A percentile compares a stretch with the other conserved stretches of the same genome.
These are phyloP conservation scores for Xestia sexstrigata DNA, from an alignment of 2,888 invertebrate genomes.

Conservation along the genomic window DNA sequence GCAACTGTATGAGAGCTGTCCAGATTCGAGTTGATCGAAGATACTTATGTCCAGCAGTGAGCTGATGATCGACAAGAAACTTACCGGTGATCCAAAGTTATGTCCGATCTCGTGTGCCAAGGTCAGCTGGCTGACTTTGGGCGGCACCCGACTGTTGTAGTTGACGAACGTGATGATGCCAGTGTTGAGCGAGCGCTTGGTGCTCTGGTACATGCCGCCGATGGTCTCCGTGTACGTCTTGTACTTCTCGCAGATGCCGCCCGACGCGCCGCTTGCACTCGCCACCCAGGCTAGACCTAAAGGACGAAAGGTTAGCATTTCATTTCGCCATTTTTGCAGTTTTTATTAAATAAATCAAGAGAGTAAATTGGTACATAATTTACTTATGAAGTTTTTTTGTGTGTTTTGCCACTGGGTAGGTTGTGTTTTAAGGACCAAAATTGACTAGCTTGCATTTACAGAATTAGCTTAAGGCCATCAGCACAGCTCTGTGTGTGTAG, in stretches of 20 bases:
- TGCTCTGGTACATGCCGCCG: slow-evolving; percentile 98
- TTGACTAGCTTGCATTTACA: no score
- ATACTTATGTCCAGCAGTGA: background rate
- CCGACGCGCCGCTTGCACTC: slow-evolving; percentile 98
- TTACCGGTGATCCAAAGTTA: slow-evolving; percentile 99
- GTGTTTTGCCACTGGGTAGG: no score
- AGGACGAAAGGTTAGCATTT: background rate
- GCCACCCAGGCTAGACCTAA: slow-evolving; percentile 99
- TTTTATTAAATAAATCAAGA: no score
- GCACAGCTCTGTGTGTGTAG: no score
- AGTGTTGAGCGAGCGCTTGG: slow-evolving; percentile 98
- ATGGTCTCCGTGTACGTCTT: slow-evolving; percentile 99
- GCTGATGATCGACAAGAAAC: slow-evolving; percentile 69
- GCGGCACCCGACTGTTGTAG: slow-evolving; percentile 99
- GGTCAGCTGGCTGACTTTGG: slow-evolving; percentile 99
- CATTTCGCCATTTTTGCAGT: no score
- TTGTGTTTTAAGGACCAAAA: no score
- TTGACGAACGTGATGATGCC: slow-evolving; percentile 99
- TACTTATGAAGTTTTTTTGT: no score
- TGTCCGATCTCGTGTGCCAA: slow-evolving; percentile 99
- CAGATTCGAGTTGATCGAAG: background rate
- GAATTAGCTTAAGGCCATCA: no score
- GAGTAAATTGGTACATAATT: no score
- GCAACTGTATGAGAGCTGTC: background rate
- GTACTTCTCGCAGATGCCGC: slow-evolving; percentile 99